Conservation (phyloP, 2,888 invertebrate genomes). For the Cataglyphis albicans region DNA sequence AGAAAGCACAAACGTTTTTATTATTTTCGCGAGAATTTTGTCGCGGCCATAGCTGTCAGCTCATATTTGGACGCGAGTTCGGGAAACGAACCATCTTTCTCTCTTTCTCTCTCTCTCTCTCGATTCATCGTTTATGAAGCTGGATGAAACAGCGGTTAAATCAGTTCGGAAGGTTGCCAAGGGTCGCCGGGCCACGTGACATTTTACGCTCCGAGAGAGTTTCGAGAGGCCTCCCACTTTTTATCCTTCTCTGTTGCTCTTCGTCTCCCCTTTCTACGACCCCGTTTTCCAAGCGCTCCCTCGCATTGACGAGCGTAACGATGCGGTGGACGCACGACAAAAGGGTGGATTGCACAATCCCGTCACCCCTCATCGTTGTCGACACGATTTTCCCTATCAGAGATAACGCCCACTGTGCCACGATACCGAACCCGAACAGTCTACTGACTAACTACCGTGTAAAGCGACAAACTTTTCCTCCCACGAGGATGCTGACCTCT, state of each 20-base stretch:
- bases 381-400: conserved; percentile 47
- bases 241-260: conserved; percentile 11
- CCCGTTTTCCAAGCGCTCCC: conserved; percentile 65
- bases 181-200: conserved; percentile 69
- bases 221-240: conserved; percentile 50
- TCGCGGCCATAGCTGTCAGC: conserved; percentile 30
- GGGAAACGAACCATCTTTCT: not conserved
- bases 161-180: conserved; percentile 71
- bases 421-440: not conserved
- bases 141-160: conserved; percentile 66
- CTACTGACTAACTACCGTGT: conserved; percentile 9
- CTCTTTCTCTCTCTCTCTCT: not conserved
- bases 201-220: conserved; percentile 69
- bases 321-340: conserved; percentile 72
- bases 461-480: conserved; percentile 5
- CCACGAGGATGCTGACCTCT: not conserved
- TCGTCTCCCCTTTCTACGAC: conserved; percentile 38
- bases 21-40: conserved; percentile 42
- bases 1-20: conserved; percentile 25
- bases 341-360: conserved; percentile 59
- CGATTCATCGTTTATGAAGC: conserved; percentile 58
- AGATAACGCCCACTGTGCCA: conserved; percentile 14
- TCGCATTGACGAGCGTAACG: conserved; percentile 70
- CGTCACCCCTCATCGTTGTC: not conserved
- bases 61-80: not conserved